Base-by-base conservation (phyloP, 1,140 invertebrate species). In the Mercenaria mercenaria region DNA sequence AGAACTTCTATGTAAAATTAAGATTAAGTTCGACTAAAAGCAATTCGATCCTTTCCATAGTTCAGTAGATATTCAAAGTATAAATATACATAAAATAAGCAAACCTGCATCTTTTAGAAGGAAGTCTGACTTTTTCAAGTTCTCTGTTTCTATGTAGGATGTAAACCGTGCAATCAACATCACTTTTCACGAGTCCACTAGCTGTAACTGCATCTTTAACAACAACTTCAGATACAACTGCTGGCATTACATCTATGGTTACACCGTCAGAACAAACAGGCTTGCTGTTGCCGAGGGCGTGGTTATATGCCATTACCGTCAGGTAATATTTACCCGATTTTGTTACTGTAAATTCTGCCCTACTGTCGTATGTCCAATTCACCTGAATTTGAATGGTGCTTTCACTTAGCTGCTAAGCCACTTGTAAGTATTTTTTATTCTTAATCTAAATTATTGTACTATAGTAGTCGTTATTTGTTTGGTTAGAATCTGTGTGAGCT, bases 131-230 rank as follows among this genome's bases (percentile, higher is more conserved):
- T 52, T 59, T 2, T 43, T 64, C 26, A 10, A 61, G 1, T 29
- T 83, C 69, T 26, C 82, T 86, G n/a, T 85, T 47, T 39, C 82
- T 82, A 32, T 90, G 79, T 2, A 91, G 67, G 1, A 90, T 52
- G 56, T 72, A 91, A 0, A 92, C 67, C 0, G 64, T 41, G 8
- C 26, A 23, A 18, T 32, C 50, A 0, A n/a, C 29, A 23, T 3
- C 29, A 37, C 82, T 81, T 43, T 41, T 47, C 15, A 92, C 26
- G 11, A 92, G 39, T 47, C 92, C 91, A 26, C 56, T 76, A 18
- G 32, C 81, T n/a, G 88, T 83, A 18, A 74, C 64, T 23, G 81
- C 88, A 43, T 82, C 87, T 8, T 79, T 39, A 23, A 74, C 6
- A 8, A 56, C 77, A 26, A 80, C 77, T 56, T 80, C 77, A 23